Evolutionary conservation across 2,797 vertebrate species (phyloP).

Genomic region (Leptoclinus maculatus): DNA sequence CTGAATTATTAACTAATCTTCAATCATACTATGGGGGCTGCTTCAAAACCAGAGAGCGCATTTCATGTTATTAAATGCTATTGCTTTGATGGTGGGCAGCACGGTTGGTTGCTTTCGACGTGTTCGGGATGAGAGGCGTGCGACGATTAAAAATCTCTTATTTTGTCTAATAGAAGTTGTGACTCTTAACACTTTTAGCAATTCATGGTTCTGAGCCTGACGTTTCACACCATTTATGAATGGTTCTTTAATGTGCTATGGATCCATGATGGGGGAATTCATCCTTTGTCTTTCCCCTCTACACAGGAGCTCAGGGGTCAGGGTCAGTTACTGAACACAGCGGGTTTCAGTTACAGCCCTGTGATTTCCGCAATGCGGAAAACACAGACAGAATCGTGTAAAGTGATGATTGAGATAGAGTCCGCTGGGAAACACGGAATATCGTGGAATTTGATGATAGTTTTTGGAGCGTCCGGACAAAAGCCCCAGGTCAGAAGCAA

Average conservation of each 20-base stretch:
- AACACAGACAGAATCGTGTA: background rate
- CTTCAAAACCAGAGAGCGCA: constrained; percentile 43
- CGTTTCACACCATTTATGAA: background rate
- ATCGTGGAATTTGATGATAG: background rate
- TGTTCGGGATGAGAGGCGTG: background rate
- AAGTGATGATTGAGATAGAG: background rate
- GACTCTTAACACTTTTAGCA: background rate
- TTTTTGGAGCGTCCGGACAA: background rate
- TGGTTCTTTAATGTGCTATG: constrained; percentile 15
- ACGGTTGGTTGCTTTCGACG: background rate
- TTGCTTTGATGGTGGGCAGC: background rate
- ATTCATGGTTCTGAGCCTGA: background rate
- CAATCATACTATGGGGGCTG: constrained; percentile 49
- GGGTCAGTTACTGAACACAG: constrained; percentile 1
- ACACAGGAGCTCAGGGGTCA: constrained; percentile 35
- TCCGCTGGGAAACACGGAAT: background rate
- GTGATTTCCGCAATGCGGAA: background rate
- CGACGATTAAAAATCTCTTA: background rate
- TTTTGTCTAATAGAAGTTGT: constrained; percentile 16
- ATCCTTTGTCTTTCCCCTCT: constrained; percentile 1
- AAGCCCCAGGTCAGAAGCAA: background rate
- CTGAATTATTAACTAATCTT: constrained; percentile 81
- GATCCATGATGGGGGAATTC: constrained; percentile 21
- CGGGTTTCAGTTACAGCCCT: background rate
- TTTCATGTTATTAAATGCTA: constrained; percentile 52